Evolutionary conservation across 2,113 vertebrate species (phyloP).

Genomic region (Pao palembangensis): DNA sequence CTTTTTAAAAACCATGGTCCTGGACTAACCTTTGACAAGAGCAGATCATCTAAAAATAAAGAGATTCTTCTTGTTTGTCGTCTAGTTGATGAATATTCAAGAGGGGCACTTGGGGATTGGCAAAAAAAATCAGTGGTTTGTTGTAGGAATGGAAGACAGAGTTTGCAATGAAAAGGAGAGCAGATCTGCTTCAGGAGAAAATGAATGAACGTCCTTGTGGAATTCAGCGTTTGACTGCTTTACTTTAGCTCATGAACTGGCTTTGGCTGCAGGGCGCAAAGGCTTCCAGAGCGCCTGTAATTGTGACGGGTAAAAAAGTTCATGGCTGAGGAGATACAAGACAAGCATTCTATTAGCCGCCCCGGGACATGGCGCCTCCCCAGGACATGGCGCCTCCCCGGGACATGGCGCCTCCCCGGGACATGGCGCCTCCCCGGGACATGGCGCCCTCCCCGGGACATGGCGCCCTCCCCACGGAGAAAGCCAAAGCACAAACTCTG

Average conservation of each 20-base stretch:
- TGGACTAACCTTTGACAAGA: no score
- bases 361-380: conserved; percentile 46
- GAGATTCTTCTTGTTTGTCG: no score
- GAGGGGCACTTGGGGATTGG: no score
- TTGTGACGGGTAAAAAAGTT: conserved; percentile 55
- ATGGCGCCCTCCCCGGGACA: conserved; percentile 46
- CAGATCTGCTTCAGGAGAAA: not conserved
- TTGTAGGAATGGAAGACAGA: no score
- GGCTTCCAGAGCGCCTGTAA: conserved; percentile 40
- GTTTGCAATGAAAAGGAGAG: not conserved
- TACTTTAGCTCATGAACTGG: conserved; percentile 29
- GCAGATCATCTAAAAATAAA: no score
- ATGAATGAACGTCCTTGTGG: conserved; percentile 8
- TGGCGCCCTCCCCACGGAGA: conserved; percentile 45
- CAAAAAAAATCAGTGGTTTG: no score
- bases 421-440: no score
- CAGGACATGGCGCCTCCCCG: no score
- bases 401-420: no score
- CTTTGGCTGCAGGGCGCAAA: conserved; percentile 38
- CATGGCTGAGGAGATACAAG: conserved; percentile 53
- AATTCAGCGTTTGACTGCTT: conserved; percentile 27
- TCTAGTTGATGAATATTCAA: no score
- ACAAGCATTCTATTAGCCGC: conserved; percentile 64
- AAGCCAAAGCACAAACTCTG: conserved; percentile 55
- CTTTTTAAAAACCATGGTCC: no score